Evolutionary conservation across 2,797 vertebrate species (phyloP), one percentile per base, ranked within the genome.

Genomic region (Adelosebastes latens): DNA sequence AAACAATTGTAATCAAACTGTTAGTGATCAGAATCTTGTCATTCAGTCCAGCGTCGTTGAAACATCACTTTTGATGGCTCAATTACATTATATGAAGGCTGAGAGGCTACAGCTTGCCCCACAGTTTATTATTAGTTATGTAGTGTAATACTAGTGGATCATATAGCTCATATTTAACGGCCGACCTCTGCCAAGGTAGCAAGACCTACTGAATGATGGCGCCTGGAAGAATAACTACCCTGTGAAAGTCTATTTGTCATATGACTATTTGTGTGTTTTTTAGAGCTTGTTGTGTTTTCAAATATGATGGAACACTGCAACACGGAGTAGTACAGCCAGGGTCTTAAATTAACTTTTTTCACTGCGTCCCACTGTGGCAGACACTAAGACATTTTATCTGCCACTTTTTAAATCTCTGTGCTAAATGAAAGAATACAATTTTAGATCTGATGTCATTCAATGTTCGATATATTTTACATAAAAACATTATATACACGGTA

Each of bases 121-220:
- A 2, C 3, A 46, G 81, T 79, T 86, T 83, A 75, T 78, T 87
- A 67, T 29, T 73, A 59, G 66, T 59, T 62, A 53, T 42, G 88
- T 68, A 46, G 64, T 76, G 66, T 83, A 71, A 84, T 63, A 71
- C 63, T 59, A 13, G 63, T 53, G 65, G 77, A 81, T 90, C 67
- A 52, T 81, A 77, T 76, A 60, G 80, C 72, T 81, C 72, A 70
- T 63, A 78, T 90, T 88, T 90, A 85, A 89, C 64, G 16, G 39
- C 56, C 11, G 3, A 66, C 58, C 36, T 63, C 42, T 72, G 72
- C 81, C 76, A 81, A 72, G 34, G 55, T 46, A 75, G 53, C 70
- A 77, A 25, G 76, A 79, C 53, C 14, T 73, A 55, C 75, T 70
- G 69, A 61, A 56, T 77, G 75, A 88, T 46, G 61, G 68, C 71